Conservation (phyloP, 2,797 vertebrate species). For the Podarcis siculus region DNA sequence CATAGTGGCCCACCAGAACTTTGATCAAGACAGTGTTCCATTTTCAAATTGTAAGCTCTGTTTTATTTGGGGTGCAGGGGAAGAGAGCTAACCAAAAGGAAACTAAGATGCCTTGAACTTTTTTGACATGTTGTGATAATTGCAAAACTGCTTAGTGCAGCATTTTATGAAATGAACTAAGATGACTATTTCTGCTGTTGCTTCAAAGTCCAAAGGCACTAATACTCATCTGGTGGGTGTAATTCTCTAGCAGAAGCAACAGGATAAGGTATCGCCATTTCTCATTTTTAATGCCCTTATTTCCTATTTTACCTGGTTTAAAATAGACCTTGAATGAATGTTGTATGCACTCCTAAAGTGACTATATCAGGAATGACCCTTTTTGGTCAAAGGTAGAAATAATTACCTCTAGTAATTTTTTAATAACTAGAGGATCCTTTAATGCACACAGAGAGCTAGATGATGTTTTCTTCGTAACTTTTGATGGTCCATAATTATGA, state of each 20-base stretch:
- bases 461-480: neutral
- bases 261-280: slow-evolving; percentile 36
- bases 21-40: neutral
- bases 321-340: neutral
- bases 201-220: fast-evolving
- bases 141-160: slow-evolving; percentile 23
- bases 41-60: neutral
- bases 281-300: neutral
- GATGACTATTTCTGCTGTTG: neutral
- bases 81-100: neutral
- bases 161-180: neutral
- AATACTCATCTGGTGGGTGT: neutral
- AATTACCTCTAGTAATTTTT: neutral
- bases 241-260: neutral
- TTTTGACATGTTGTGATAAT: slow-evolving; percentile 37
- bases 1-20: too few relatives aligned
- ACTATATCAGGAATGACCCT: neutral
- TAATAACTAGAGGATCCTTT: neutral
- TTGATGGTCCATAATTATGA: neutral
- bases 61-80: neutral
- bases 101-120: neutral
- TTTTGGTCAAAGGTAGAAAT: neutral
- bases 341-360: neutral
- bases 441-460: neutral
- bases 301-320: neutral